These are phyloP conservation scores for Pharmacophagus antenor DNA, from an alignment of 2,888 invertebrate species.

Conservation along the genomic window DNA sequence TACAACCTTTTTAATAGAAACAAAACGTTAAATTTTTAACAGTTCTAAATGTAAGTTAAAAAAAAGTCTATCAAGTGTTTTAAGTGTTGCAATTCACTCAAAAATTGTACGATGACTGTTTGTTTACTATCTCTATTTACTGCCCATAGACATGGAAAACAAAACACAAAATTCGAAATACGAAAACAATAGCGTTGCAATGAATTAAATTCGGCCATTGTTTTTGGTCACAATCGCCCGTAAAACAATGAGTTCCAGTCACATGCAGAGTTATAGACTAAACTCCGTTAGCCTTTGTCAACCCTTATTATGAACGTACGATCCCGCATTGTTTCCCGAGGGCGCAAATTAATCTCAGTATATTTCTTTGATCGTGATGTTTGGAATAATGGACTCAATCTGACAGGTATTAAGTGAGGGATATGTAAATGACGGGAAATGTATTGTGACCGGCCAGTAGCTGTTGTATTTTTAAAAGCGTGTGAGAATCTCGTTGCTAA, in stretches of 20 bases:
- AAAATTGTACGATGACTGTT: not conserved
- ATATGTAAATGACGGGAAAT: conserved; percentile 56
- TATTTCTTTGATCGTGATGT: conserved; percentile 74
- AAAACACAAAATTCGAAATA: conserved; percentile 37
- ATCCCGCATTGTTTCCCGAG: conserved; percentile 64
- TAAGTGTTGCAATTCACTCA: too few relatives aligned
- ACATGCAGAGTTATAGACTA: conserved; percentile 79
- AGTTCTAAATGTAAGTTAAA: not conserved
- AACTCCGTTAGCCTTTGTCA: conserved; percentile 43
- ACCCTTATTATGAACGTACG: conserved; percentile 61
- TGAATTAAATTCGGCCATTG: conserved; percentile 66
- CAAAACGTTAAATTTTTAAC: not conserved
- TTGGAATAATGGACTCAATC: conserved; percentile 57
- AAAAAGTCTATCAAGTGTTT: too few relatives aligned
- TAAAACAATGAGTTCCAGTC: conserved; percentile 73
- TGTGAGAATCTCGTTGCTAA: conserved; percentile 27
- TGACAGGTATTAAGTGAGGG: conserved; percentile 62
- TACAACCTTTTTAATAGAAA: not conserved
- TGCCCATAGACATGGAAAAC: conserved; percentile 32
- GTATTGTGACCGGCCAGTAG: conserved; percentile 31
- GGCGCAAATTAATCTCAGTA: conserved; percentile 77
- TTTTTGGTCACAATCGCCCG: conserved; percentile 60
- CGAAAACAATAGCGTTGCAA: conserved; percentile 49
- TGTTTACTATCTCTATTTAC: conserved; percentile 21
- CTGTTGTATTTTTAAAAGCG: conserved; percentile 11